Evolutionary conservation across 2,113 vertebrate species (phyloP).

Genomic region (Menura novaehollandiae): DNA sequence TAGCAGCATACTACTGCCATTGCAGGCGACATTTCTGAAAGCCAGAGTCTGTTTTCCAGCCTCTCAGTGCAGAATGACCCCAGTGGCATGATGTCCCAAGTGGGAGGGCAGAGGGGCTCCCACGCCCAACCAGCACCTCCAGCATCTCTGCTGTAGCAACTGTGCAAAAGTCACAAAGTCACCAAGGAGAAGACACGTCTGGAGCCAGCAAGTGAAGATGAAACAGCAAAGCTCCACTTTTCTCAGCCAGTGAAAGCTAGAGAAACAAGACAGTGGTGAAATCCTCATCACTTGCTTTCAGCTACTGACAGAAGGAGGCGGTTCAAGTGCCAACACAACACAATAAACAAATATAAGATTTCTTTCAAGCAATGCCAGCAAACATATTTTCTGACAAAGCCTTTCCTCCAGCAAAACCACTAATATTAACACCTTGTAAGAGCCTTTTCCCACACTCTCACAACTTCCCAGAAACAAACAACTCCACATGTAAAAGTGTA

Average conservation of each 20-base stretch:
- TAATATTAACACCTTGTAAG: not conserved
- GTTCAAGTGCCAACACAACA: not conserved
- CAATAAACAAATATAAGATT: not conserved
- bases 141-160: not conserved
- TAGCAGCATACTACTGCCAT: not conserved
- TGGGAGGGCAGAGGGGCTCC: not conserved
- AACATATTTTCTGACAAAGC: not conserved
- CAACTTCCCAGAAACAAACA: not conserved
- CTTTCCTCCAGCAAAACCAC: not conserved
- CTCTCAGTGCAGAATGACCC: not conserved
- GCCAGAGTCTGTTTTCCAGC: not conserved
- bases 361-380: not conserved
- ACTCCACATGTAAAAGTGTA: not conserved
- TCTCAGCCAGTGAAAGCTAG: not conserved
- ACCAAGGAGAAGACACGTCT: fast-evolving
- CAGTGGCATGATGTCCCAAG: fast-evolving
- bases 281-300: not conserved
- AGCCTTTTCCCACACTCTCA: not conserved
- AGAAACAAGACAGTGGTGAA: not conserved
- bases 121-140: not conserved
- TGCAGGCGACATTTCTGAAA: not conserved
- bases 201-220: not conserved
- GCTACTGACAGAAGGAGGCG: not conserved
- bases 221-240: not conserved
- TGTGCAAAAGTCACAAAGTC: not conserved